Evolutionary conservation across 2,888 invertebrate genomes (phyloP), one percentile per base, ranked within the genome.

Genomic region (Pediacus dermestoides): DNA sequence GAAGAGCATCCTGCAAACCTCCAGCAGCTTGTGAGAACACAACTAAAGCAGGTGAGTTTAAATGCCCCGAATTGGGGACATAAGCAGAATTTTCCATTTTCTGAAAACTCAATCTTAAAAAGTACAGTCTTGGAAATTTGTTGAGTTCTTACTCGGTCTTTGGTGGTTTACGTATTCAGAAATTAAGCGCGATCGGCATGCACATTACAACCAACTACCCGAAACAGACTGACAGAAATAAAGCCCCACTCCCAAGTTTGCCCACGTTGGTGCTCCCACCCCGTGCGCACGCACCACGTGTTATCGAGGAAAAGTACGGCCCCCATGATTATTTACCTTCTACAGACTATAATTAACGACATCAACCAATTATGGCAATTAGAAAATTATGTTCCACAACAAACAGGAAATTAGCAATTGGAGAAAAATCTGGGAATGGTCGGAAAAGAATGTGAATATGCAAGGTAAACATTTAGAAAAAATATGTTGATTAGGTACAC

Each of bases 1-100:
- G 74, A 58, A 83, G 74, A 55, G 82, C 81, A 73, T 84, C 83
- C 66, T 82, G 80, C 68, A 83, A 74, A 62, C 81, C 81, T 61
- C 81, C 81, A 66, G 81, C 81, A 60, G 82, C 81, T 74, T 83
- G 82, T 54, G 83, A 83, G 68, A 84, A 79, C 54, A 84, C 83
- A 63, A 84, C 83, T 68, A 83, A 71, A 64, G 82, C 81, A 62
- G 83, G 82, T 61, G 82, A 82, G 70, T 81, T 81, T 67, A 83
- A 74, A 70, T 82, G 81, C 67, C 77, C 81, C 61, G 80, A 77
- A 67, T 80, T 82, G 55, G 79, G 77, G 58, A 77, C 77, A 70
- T 82, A 83, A 54, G 81, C 79, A 67, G 82, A 82, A 72, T 83
- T 83, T 74, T 84, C 83, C 84, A 84, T 84, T 26, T n/a, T 36